Evolutionary conservation across 2,888 invertebrate species (phyloP).

Genomic region (Candidula unifasciata): DNA sequence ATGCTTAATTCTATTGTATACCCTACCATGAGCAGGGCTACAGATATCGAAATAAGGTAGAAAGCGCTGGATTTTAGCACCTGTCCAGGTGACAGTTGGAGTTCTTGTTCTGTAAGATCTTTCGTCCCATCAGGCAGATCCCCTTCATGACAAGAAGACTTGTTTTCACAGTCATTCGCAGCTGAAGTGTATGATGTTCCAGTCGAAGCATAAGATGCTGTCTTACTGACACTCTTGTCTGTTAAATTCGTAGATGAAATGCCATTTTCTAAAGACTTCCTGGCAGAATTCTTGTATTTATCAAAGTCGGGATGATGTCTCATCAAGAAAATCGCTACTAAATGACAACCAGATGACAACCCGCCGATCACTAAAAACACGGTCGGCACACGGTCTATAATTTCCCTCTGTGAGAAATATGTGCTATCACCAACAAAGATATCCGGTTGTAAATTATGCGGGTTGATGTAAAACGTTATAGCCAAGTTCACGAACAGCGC

Average conservation of each 20-base stretch:
- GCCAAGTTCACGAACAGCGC: not conserved
- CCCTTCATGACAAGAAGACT: not conserved
- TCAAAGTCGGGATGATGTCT: conserved; percentile 27
- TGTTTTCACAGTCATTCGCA: not conserved
- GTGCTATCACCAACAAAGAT: not conserved
- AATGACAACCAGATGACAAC: not conserved
- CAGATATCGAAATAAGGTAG: not conserved
- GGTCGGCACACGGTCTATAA: conserved; percentile 3
- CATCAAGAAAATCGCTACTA: not conserved
- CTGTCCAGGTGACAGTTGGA: not conserved
- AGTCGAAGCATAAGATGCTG: not conserved
- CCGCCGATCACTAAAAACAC: conserved; percentile 10
- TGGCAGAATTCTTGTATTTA: not conserved
- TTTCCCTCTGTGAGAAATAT: conserved; percentile 11
- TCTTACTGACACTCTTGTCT: not conserved
- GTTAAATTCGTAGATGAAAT: not conserved
- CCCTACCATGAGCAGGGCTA: not conserved
- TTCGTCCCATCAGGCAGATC: not conserved
- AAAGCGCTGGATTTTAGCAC: not conserved
- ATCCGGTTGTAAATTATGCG: not conserved
- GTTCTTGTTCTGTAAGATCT: not conserved
- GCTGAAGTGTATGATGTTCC: not conserved
- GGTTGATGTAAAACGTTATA: conserved; percentile 19
- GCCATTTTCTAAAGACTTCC: not conserved
- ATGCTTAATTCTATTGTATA: not conserved